Percentiles rank a stretch among this genome's conserved stretches.
Evolutionary conservation across 2,797 vertebrate genomes (phyloP).

Genomic region (Masticophis lateralis): DNA sequence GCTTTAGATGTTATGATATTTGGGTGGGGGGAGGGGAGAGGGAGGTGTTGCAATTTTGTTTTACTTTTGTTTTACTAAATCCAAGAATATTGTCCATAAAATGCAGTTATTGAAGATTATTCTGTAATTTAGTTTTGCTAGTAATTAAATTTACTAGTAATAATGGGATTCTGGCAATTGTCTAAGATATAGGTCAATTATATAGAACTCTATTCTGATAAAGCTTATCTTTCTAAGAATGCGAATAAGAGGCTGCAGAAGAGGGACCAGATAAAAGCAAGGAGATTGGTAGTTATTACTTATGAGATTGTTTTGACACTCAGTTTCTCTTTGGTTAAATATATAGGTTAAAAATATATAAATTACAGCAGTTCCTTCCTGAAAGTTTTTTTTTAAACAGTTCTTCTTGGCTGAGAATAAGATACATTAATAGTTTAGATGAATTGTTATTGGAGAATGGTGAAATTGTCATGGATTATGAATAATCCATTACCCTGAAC

Average conservation of each 20-base stretch:
- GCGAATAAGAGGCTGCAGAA: neutral
- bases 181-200: neutral
- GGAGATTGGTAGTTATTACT: neutral
- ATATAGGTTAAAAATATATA: neutral
- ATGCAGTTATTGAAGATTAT: neutral
- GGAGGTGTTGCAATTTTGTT: neutral
- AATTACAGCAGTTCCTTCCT: neutral
- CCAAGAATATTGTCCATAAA: neutral
- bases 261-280: neutral
- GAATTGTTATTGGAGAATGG: neutral
- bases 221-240: neutral
- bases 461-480: neutral
- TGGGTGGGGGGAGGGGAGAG: too few species aligned
- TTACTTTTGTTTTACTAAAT: neutral
- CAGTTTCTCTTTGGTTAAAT: neutral
- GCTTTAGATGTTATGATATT: neutral
- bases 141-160: neutral
- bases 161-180: neutral
- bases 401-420: slow-evolving; percentile 31
- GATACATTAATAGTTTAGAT: slow-evolving; percentile 6
- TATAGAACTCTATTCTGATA: neutral
- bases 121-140: neutral
- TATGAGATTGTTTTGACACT: neutral
- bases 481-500: neutral
- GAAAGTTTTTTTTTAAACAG: neutral